Conservation (phyloP, 2,113 vertebrate genomes). For the Rousettus leschenaultii region DNA sequence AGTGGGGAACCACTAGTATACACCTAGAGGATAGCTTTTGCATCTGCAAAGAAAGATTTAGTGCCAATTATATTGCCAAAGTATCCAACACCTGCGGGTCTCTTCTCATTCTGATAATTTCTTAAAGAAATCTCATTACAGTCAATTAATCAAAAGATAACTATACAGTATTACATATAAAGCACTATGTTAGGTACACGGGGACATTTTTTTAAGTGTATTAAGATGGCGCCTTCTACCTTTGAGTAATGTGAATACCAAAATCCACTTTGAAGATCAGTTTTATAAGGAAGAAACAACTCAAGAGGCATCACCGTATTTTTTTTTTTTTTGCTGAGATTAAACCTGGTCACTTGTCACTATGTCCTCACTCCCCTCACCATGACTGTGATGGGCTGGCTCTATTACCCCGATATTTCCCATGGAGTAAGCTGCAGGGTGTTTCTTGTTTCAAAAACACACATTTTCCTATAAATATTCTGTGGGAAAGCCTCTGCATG, state of each 20-base stretch:
- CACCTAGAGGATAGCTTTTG: not conserved
- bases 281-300: not conserved
- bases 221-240: not conserved
- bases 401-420: not conserved
- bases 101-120: not conserved
- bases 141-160: not conserved
- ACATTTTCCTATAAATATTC: not conserved
- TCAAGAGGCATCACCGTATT: not conserved
- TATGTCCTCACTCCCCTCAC: not conserved
- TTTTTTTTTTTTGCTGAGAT: not conserved
- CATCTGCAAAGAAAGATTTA: not conserved
- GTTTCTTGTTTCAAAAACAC: conserved; percentile 23
- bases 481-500: conserved; percentile 18
- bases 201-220: not conserved
- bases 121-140: not conserved
- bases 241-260: not conserved
- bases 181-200: not conserved
- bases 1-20: not conserved
- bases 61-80: not conserved
- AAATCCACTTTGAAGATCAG: conserved; percentile 19
- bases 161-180: not conserved
- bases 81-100: not conserved
- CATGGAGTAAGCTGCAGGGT: not conserved
- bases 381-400: too few relatives aligned
- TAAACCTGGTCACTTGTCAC: not conserved